A percentile compares a stretch with the other conserved stretches of the same genome.
These are phyloP conservation scores for Drosophila simulans DNA, from an alignment of 1,140 invertebrate genomes.

Conservation along the genomic window DNA sequence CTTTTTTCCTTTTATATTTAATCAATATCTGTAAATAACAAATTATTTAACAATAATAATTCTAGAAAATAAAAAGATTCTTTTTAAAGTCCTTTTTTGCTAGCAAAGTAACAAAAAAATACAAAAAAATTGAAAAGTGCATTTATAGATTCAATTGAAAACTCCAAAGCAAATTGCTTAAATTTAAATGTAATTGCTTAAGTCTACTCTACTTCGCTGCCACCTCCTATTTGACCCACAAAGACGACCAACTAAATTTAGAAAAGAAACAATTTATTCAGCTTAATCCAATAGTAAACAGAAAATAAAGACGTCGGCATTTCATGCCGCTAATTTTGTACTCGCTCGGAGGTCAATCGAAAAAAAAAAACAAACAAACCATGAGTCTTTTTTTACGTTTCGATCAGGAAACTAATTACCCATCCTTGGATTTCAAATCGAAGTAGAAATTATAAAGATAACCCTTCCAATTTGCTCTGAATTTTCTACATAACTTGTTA, in stretches of 20 bases:
- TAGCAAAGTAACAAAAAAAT: too few relatives aligned
- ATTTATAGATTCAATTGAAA: too few relatives aligned
- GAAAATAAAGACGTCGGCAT: conserved; percentile 61
- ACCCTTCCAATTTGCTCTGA: too few relatives aligned
- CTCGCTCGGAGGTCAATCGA: conserved; percentile 61
- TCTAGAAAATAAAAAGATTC: too few relatives aligned
- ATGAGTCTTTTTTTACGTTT: conserved; percentile 10
- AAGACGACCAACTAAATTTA: conserved; percentile 56
- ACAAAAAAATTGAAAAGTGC: too few relatives aligned
- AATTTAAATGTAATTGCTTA: background rate
- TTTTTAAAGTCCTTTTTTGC: too few relatives aligned
- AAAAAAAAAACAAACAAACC: conserved; percentile 12
- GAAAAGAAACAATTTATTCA: conserved; percentile 64
- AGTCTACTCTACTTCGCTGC: conserved; percentile 7
- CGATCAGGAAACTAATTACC: background rate
- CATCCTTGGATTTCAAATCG: background rate
- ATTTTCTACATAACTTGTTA: too few relatives aligned
- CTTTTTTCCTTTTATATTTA: too few relatives aligned
- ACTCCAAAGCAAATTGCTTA: too few relatives aligned
- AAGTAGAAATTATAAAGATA: background rate
- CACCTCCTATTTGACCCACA: conserved; percentile 58
- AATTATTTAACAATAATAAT: too few relatives aligned
- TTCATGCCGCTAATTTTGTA: conserved; percentile 73
- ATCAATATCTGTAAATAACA: too few relatives aligned
- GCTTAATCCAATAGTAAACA: conserved; percentile 57